Evolutionary conservation across 2,113 vertebrate genomes (phyloP).

Genomic region (Mirza zaza): DNA sequence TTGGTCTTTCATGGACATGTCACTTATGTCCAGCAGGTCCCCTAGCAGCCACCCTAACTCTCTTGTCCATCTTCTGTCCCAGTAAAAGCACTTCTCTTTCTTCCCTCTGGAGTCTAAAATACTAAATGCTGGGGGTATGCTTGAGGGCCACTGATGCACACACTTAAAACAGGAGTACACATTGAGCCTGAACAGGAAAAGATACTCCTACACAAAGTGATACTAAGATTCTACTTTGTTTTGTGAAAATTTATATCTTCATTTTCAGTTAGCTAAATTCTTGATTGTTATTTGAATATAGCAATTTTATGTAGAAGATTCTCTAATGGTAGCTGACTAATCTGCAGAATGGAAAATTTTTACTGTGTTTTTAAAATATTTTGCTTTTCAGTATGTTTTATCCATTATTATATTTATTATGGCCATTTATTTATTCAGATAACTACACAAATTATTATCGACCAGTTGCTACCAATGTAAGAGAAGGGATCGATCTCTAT

Average conservation of each 20-base stretch:
- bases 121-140: neutral
- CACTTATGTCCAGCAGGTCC: neutral
- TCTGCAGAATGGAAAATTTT: neutral
- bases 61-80: neutral
- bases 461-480: neutral
- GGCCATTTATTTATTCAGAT: neutral
- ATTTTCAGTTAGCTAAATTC: neutral
- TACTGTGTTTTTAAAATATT: neutral
- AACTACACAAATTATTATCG: neutral
- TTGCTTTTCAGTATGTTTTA: constrained; percentile 17
- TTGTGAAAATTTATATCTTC: neutral
- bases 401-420: neutral
- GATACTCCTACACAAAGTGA: neutral
- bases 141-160: neutral
- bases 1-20: neutral
- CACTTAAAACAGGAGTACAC: neutral
- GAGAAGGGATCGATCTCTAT: neutral
- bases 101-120: neutral
- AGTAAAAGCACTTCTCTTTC: neutral
- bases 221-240: neutral
- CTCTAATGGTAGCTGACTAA: neutral
- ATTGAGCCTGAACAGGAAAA: neutral
- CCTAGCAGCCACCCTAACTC: neutral
- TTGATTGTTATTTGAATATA: neutral
- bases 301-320: neutral